A percentile compares a stretch with the other conserved stretches of the same genome.
phyloP scores from a whole-genome alignment of 1,140 invertebrate genomes.

The Andrena cerasifolii region DNA sequence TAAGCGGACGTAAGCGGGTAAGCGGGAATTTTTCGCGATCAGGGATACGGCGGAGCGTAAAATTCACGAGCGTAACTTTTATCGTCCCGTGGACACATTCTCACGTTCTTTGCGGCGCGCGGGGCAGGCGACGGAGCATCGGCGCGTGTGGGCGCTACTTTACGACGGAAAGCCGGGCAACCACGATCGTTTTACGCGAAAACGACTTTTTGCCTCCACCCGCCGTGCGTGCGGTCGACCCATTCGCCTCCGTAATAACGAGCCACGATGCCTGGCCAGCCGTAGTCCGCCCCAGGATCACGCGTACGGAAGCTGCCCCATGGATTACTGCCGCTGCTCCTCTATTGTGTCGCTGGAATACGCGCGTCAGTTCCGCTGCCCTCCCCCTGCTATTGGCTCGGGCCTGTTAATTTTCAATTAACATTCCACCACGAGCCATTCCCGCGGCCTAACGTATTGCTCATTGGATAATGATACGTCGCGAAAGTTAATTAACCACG shows the following conservation, averaged over 20 bases:
- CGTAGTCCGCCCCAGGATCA: slow-evolving; percentile 39
- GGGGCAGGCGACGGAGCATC: slow-evolving; percentile 16
- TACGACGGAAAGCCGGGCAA: slow-evolving; percentile 72
- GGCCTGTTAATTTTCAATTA: slow-evolving; percentile 61
- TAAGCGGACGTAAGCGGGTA: background rate
- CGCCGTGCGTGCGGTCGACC: slow-evolving; percentile 58
- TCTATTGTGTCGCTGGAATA: slow-evolving; percentile 55
- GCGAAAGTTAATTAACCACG: slow-evolving; percentile 30
- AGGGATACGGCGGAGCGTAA: slow-evolving; percentile 63
- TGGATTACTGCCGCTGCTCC: slow-evolving; percentile 49
- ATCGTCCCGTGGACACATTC: slow-evolving; percentile 74
- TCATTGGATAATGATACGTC: slow-evolving; percentile 29
- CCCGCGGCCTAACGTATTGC: slow-evolving; percentile 11
- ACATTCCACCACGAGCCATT: slow-evolving; percentile 32
- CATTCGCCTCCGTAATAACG: slow-evolving; percentile 66
- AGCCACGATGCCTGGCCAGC: slow-evolving; percentile 34
- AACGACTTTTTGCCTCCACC: slow-evolving; percentile 64
- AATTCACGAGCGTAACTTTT: slow-evolving; percentile 73
- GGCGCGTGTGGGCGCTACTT: slow-evolving; percentile 71
- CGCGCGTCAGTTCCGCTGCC: slow-evolving; percentile 3
- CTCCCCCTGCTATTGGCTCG: slow-evolving; percentile 22
- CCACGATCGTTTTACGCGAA: slow-evolving; percentile 71
- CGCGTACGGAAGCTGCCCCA: slow-evolving; percentile 57
- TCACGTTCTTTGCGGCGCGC: slow-evolving; percentile 69
- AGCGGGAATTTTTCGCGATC: slow-evolving; percentile 27